These are phyloP conservation scores for Dryas iulia DNA, from an alignment of 1,140 invertebrate species.

Conservation along the genomic window DNA sequence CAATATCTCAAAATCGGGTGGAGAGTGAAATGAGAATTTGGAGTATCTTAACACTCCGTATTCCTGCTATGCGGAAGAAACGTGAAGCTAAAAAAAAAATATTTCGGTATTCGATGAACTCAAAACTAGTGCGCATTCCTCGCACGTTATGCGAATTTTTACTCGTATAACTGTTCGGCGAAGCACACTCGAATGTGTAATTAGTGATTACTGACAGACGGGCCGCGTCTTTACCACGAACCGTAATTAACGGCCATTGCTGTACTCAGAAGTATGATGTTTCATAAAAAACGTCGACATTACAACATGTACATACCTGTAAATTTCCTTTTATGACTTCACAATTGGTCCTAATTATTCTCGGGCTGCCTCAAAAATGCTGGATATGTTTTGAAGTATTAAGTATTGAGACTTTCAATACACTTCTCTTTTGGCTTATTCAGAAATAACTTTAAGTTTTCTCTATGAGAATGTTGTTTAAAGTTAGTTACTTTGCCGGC, in stretches of 20 bases:
- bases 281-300: conserved; percentile 25
- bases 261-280: conserved; percentile 39
- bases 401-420: neutral
- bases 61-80: too few species aligned
- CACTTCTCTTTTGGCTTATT: neutral
- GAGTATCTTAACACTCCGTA: too few species aligned
- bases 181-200: conserved; percentile 42
- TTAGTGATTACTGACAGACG: conserved; percentile 43
- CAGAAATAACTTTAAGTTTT: neutral
- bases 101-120: conserved; percentile 4
- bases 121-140: neutral
- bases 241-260: conserved; percentile 40
- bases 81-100: too few species aligned
- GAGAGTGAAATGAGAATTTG: too few species aligned
- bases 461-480: neutral
- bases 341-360: neutral
- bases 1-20: too few species aligned
- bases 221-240: conserved; percentile 41
- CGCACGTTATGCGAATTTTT: conserved; percentile 24
- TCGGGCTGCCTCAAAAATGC: neutral
- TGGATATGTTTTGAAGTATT: neutral
- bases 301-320: conserved; percentile 24
- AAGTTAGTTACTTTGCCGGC: neutral
- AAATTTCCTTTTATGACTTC: conserved; percentile 29
- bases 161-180: conserved; percentile 33